A percentile compares a stretch with the other conserved stretches of the same genome.
Evolutionary conservation across 2,113 vertebrate species (phyloP).

Genomic region (Garra rufa): DNA sequence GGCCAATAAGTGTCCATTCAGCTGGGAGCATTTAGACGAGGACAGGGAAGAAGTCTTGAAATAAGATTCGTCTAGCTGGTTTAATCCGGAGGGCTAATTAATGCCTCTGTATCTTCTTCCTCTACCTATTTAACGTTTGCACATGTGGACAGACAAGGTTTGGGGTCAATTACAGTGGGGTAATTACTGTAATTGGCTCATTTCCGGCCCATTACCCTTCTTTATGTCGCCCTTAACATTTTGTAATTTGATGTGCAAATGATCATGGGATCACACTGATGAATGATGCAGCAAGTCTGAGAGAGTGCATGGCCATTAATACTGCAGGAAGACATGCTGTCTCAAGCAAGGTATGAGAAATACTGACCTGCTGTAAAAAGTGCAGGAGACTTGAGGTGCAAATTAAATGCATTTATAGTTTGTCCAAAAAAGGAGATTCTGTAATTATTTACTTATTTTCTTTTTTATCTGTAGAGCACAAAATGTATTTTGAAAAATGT

Average conservation of each 20-base stretch:
- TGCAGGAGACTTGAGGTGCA: neutral
- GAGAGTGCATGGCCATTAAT: slow-evolving; percentile 64
- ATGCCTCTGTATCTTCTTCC: slow-evolving; percentile 29
- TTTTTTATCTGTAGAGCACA: neutral
- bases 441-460: neutral
- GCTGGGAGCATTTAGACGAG: slow-evolving; percentile 30
- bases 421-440: neutral
- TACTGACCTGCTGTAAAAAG: slow-evolving; percentile 33
- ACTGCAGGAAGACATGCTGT: slow-evolving; percentile 63
- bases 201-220: slow-evolving; percentile 73
- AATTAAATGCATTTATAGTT: neutral
- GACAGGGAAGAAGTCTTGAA: slow-evolving; percentile 52
- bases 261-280: slow-evolving; percentile 63
- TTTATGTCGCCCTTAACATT: slow-evolving; percentile 69
- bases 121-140: slow-evolving; percentile 49
- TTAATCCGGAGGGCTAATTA: slow-evolving; percentile 66
- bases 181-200: slow-evolving; percentile 73
- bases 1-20: slow-evolving; percentile 7
- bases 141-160: slow-evolving; percentile 64
- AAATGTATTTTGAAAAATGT: neutral
- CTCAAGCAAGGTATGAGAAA: slow-evolving; percentile 42
- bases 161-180: slow-evolving; percentile 70
- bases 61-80: slow-evolving; percentile 61
- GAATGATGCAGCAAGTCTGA: slow-evolving; percentile 58
- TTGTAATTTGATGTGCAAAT: slow-evolving; percentile 69